phyloP scores from a whole-genome alignment of 2,113 vertebrate genomes.

The Antechinus flavipes region DNA sequence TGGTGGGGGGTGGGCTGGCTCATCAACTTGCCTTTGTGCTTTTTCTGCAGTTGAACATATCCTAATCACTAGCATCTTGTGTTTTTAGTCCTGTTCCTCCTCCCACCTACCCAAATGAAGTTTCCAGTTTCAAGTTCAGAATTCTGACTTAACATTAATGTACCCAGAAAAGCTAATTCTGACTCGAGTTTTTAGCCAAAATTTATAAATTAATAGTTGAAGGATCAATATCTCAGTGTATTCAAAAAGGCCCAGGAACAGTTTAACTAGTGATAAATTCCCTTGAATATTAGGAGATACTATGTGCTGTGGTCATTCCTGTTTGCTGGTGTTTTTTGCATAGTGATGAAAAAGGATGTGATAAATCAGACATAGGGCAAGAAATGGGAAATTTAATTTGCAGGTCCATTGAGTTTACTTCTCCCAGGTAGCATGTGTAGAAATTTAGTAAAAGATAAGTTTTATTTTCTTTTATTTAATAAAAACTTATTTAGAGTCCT shows the following conservation, averaged over 20 bases:
- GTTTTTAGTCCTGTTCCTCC: slow-evolving; percentile 31
- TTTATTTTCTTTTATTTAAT: background rate
- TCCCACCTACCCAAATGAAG: slow-evolving; percentile 53
- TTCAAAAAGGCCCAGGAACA: slow-evolving; percentile 26
- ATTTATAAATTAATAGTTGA: slow-evolving; percentile 12
- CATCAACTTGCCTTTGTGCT: slow-evolving; percentile 84
- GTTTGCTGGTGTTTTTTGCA: slow-evolving; percentile 26
- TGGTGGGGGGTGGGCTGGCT: slow-evolving; percentile 69
- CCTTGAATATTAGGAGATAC: background rate
- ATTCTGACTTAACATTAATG: slow-evolving; percentile 7
- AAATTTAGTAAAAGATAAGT: slow-evolving; percentile 27
- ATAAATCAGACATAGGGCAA: slow-evolving; percentile 34
- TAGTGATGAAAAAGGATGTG: slow-evolving; percentile 19
- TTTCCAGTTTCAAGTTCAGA: slow-evolving; percentile 54
- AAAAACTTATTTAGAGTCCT: background rate
- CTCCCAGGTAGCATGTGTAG: slow-evolving; percentile 44
- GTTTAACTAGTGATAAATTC: slow-evolving; percentile 5
- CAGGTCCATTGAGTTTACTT: slow-evolving; percentile 44
- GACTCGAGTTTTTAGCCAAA: slow-evolving; percentile 49
- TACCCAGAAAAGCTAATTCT: slow-evolving; percentile 47
- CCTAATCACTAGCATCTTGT: slow-evolving; percentile 67
- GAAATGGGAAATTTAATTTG: slow-evolving; percentile 52
- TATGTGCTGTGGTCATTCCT: slow-evolving; percentile 4
- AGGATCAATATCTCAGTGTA: slow-evolving; percentile 35
- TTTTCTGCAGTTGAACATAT: slow-evolving; percentile 42